Evolutionary conservation across 2,888 invertebrate species (phyloP).

Genomic region (Caenorhabditis sulstoni): DNA sequence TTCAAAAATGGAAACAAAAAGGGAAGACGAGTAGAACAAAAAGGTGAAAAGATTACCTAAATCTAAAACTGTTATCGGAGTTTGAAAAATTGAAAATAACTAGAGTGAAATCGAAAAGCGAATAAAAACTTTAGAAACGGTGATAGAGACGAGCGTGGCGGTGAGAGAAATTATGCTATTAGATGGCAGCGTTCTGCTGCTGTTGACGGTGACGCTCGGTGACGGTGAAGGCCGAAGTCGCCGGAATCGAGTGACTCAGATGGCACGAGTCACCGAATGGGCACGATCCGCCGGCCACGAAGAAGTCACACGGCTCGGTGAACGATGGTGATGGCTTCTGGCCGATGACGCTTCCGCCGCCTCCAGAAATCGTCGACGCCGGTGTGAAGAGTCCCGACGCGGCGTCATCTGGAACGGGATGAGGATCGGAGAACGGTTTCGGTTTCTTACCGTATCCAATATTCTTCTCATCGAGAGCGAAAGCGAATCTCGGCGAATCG

Average conservation of each 20-base stretch:
- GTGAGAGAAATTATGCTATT: conserved; percentile 35
- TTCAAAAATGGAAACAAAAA: no score
- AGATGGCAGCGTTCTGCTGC: conserved; percentile 20
- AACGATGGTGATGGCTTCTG: conserved; percentile 14
- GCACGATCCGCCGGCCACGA: conserved; percentile 46
- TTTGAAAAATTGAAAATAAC: neutral
- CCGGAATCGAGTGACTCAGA: conserved; percentile 25
- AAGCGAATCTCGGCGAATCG: conserved; percentile 17
- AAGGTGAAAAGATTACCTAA: conserved; percentile 1
- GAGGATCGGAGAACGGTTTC: neutral
- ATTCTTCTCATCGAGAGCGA: conserved; percentile 19
- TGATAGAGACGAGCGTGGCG: neutral
- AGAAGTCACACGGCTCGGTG: conserved; percentile 51
- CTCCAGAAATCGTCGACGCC: neutral
- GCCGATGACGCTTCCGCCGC: no score
- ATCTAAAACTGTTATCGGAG: no score
- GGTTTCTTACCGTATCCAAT: conserved; percentile 4
- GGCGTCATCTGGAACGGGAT: conserved; percentile 16
- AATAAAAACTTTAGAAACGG: conserved; percentile 18
- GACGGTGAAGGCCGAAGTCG: neutral
- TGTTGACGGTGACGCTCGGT: neutral
- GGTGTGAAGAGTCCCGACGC: conserved; percentile 11
- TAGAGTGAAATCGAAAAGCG: conserved; percentile 2
- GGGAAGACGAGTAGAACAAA: conserved; percentile 43
- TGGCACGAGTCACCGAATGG: conserved; percentile 56